Evolutionary conservation across 2,888 invertebrate genomes (phyloP), one percentile per base, ranked within the genome.

Genomic region (Taenaris catops): DNA sequence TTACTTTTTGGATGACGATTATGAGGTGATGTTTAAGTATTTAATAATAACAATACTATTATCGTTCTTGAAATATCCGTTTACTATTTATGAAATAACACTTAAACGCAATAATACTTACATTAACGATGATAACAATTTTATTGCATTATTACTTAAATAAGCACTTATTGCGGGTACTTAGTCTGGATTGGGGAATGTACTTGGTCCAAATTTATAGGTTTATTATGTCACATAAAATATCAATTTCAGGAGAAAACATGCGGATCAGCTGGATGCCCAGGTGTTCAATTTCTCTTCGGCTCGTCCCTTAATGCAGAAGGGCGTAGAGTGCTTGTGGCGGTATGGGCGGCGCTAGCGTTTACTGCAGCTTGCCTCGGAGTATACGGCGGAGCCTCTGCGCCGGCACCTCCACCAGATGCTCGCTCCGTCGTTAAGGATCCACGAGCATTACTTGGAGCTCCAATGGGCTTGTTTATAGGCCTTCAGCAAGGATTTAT

Each of bases 401-500:
- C 72, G 0, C 76, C 79, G 0, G 70, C 79, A 2, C 81, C 81
- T 1, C 80, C 81, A 0, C 80, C 80, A 64, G 10, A 80, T 68
- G 1, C 75, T 62, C 48, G 63, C 66, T 72, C 81, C 1, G 53
- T 76, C 1, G 41, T 91, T 47, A 86, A 86, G 39, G 92, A 93
- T 60, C 88, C 90, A 0, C 84, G 90, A 31, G 73, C 94, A 18
- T 87, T 92, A 49, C 89, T 94, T 18, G 92, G 92, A 1, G 91
- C 92, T 0, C 94, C 95, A 0, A 87, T 95, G 71, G 93, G 93
- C 2, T 84, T 94, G 21, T 95, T 94, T 58, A 94, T 95, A 46
- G 95, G 95, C 41, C 88, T 94, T 38, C 94, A 95, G 67, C 95
- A 95, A 76, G 94, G 94, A 48, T 94, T 95, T 66, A 93, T 95